These are phyloP conservation scores for Yponomeuta sedellus DNA, from an alignment of 2,888 invertebrate species.

Conservation along the genomic window DNA sequence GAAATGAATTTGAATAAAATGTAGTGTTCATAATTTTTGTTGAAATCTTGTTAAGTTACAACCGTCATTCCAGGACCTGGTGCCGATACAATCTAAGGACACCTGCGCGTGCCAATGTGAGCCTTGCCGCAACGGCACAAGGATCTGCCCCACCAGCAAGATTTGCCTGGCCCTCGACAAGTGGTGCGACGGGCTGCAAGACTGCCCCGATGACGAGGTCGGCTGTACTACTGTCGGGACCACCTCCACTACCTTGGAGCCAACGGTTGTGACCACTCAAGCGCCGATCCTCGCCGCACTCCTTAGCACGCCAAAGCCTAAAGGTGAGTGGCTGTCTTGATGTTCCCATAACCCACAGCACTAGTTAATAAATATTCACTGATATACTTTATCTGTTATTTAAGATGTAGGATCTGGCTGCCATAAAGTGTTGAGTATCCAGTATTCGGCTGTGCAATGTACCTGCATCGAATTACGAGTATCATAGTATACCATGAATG, in stretches of 20 bases:
- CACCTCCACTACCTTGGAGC: slow-evolving; percentile 28
- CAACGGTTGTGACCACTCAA: slow-evolving; percentile 21
- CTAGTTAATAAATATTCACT: too few relatives aligned
- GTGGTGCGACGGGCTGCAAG: slow-evolving; percentile 89
- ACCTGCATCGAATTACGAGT: too few relatives aligned
- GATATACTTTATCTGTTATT: too few relatives aligned
- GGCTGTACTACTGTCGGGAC: slow-evolving; percentile 69
- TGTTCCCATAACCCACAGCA: too few relatives aligned
- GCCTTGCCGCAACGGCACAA: slow-evolving; percentile 80
- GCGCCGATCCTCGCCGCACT: slow-evolving; percentile 20
- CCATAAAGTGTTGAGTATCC: too few relatives aligned
- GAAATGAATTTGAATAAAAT: too few relatives aligned
- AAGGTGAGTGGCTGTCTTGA: slow-evolving; percentile 36
- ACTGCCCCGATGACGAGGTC: slow-evolving; percentile 90
- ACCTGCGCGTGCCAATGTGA: slow-evolving; percentile 85
- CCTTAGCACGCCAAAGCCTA: slow-evolving; percentile 35
- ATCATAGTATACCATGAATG: too few relatives aligned
- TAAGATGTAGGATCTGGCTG: too few relatives aligned
- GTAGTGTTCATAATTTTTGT: too few relatives aligned
- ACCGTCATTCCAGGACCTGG: slow-evolving; percentile 56
- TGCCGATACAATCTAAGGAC: slow-evolving; percentile 74
- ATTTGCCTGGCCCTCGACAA: slow-evolving; percentile 80
- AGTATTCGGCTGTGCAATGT: too few relatives aligned
- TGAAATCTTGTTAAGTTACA: too few relatives aligned
- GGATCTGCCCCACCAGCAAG: slow-evolving; percentile 84